These are phyloP conservation scores for Ichneumoninae sp. DNA, from an alignment of 2,888 invertebrate species.

Conservation along the genomic window DNA sequence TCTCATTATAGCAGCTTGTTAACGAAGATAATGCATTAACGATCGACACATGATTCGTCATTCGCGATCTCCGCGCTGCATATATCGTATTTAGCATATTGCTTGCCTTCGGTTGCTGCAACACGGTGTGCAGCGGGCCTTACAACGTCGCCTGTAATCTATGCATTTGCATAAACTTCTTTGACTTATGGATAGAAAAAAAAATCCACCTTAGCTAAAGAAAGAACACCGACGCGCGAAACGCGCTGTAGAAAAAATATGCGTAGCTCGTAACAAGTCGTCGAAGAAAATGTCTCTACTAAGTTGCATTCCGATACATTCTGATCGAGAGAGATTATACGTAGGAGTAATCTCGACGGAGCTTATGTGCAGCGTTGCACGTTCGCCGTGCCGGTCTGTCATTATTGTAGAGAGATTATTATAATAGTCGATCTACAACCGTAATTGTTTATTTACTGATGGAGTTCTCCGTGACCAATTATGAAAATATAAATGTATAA, in stretches of 20 bases:
- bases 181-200: conserved; percentile 17
- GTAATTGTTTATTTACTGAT: no score
- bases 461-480: no score
- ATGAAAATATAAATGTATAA: no score
- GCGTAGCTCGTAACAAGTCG: background rate
- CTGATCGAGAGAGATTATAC: conserved; percentile 13
- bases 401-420: background rate
- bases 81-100: conserved; percentile 23
- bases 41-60: background rate
- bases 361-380: conserved; percentile 8
- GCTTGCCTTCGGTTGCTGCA: background rate
- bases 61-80: background rate
- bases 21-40: conserved; percentile 8
- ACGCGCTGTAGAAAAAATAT: background rate
- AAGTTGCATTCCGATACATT: background rate
- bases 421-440: no score
- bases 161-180: background rate
- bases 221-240: background rate
- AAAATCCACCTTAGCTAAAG: background rate
- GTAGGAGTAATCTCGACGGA: background rate
- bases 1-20: background rate
- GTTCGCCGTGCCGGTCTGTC: background rate
- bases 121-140: background rate
- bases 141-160: background rate
- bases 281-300: conserved; percentile 14